Evolutionary conservation across 1,140 invertebrate species (phyloP).

Genomic region (Danaus melanippus): DNA sequence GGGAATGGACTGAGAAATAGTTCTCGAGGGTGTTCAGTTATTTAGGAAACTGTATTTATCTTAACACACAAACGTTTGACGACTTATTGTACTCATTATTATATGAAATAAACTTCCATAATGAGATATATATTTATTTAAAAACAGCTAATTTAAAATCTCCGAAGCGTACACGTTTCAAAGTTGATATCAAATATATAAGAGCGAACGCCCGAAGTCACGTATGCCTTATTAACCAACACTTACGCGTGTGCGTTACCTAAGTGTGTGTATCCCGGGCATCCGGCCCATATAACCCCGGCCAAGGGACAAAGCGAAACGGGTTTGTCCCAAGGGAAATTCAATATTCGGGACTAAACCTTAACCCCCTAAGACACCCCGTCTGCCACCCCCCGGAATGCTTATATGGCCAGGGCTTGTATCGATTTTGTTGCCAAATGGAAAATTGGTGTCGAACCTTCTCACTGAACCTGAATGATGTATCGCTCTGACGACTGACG

Average conservation of each 20-base stretch:
- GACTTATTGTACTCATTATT: too few relatives aligned
- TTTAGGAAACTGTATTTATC: too few relatives aligned
- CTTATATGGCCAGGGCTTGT: constrained; percentile 71
- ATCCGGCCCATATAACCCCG: constrained; percentile 64
- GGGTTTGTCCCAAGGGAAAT: constrained; percentile 72
- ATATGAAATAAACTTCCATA: too few relatives aligned
- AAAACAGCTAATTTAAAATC: constrained; percentile 64
- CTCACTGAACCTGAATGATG: constrained; percentile 19
- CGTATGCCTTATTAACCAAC: constrained; percentile 66
- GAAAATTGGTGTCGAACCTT: constrained; percentile 70
- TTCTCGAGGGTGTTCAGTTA: too few relatives aligned
- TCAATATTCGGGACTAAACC: constrained; percentile 73
- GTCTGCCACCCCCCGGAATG: constrained; percentile 64
- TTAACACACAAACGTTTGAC: too few relatives aligned
- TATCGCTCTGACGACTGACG: constrained; percentile 56
- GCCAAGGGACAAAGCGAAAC: constrained; percentile 70
- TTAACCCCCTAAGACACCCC: constrained; percentile 68
- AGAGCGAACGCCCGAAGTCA: constrained; percentile 52
- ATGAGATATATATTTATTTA: constrained; percentile 24
- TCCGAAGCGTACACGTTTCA: constrained; percentile 42
- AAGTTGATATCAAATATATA: constrained; percentile 32
- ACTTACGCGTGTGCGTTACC: constrained; percentile 56
- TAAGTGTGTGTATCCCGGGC: constrained; percentile 51
- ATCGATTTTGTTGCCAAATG: constrained; percentile 71
- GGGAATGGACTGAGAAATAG: too few relatives aligned